Evolutionary conservation across 35 echinoderm and acorn worm species (phyloP).

Genomic region (Lytechinus variegatus): DNA sequence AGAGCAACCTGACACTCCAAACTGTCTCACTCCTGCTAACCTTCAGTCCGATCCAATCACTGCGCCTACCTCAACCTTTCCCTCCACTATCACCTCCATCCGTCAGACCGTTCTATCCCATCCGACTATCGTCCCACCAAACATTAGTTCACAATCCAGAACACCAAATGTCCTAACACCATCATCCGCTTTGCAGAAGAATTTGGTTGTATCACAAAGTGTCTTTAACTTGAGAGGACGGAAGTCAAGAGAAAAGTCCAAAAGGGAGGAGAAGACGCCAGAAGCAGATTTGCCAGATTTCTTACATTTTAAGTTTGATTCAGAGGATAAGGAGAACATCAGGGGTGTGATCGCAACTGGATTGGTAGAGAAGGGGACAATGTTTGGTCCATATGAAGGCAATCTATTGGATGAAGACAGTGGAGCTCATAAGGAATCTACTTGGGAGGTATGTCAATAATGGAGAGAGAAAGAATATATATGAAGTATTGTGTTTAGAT

Average conservation of each 20-base stretch:
- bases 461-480: too few species aligned
- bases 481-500: too few species aligned
- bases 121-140: not conserved
- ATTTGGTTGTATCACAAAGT: not conserved
- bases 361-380: not conserved
- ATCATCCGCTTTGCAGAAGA: not conserved
- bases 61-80: not conserved
- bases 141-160: not conserved
- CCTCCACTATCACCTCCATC: not conserved
- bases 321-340: not conserved
- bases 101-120: not conserved
- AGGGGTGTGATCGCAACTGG: not conserved
- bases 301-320: not conserved
- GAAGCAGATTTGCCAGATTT: not conserved
- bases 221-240: not conserved
- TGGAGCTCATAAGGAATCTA: not conserved
- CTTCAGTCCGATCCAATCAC: not conserved
- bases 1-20: not conserved
- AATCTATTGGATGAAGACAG: not conserved
- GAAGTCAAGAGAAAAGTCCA: not conserved
- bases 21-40: not conserved
- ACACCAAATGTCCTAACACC: not conserved
- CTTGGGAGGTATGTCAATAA: conserved; percentile 1
- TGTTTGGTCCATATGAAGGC: conserved; percentile 21
- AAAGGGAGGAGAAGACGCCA: not conserved